Conservation (phyloP, 2,888 invertebrate genomes). For the Chrysopilus asiliformis region DNA sequence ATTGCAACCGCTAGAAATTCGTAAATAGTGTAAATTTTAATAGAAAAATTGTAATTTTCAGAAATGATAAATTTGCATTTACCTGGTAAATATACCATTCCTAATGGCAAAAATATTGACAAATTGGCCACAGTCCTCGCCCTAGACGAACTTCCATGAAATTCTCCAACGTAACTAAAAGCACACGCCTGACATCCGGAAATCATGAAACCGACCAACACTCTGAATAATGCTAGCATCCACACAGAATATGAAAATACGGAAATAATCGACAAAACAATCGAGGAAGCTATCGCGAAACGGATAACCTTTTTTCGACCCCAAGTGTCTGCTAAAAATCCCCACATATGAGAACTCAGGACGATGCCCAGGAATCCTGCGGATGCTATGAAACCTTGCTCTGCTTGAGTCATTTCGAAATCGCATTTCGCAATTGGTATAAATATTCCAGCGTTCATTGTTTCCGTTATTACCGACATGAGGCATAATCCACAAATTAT, state of each 20-base stretch:
- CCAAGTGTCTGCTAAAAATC: constrained; percentile 58
- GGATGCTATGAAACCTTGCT: constrained; percentile 50
- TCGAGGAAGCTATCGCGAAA: constrained; percentile 39
- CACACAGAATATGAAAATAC: constrained; percentile 47
- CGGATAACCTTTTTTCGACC: constrained; percentile 51
- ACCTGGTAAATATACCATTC: constrained; percentile 43
- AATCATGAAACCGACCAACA: constrained; percentile 49
- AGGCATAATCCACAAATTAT: constrained; percentile 48
- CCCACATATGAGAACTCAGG: constrained; percentile 66
- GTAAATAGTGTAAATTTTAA: background rate
- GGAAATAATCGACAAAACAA: constrained; percentile 41
- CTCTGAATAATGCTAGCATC: constrained; percentile 45
- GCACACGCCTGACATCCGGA: constrained; percentile 40
- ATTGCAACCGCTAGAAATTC: constrained; percentile 47
- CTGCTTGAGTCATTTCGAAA: constrained; percentile 43
- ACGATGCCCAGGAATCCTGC: constrained; percentile 55
- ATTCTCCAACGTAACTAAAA: constrained; percentile 47
- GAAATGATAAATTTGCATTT: constrained; percentile 8
- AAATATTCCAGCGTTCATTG: constrained; percentile 49
- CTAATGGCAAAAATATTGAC: constrained; percentile 43
- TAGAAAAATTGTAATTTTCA: background rate
- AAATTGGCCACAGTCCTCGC: constrained; percentile 43
- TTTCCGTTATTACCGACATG: constrained; percentile 55
- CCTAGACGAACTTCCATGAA: constrained; percentile 39
- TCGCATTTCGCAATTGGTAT: constrained; percentile 56